Evolutionary conservation across 2,113 vertebrate species (phyloP).

Genomic region (Hippocampus abdominalis): DNA sequence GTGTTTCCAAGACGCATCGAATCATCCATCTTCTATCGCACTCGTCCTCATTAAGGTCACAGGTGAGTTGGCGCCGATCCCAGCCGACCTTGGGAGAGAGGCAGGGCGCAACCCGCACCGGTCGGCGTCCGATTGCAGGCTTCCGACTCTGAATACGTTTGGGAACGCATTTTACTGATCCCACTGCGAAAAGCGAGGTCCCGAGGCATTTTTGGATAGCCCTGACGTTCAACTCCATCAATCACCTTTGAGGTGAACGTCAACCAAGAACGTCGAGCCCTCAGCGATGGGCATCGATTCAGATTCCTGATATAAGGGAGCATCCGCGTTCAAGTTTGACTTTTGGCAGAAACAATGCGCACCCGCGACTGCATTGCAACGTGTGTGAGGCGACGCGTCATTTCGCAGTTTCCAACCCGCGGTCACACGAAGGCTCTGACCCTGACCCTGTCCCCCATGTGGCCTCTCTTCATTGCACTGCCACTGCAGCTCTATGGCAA

Average conservation of each 20-base stretch:
- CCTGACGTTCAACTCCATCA: neutral
- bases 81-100: neutral
- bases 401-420: neutral
- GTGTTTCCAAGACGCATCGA: neutral
- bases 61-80: neutral
- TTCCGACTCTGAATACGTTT: neutral
- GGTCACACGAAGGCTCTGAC: conserved; percentile 23
- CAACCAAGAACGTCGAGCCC: neutral
- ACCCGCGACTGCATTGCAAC: neutral
- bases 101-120: neutral
- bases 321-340: neutral
- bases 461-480: conserved; percentile 44
- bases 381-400: neutral
- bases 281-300: neutral
- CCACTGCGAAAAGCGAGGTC: neutral
- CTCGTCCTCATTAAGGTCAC: neutral
- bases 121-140: neutral
- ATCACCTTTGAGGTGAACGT: neutral
- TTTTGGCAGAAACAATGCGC: no score
- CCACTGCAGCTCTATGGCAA: conserved; percentile 36
- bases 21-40: neutral
- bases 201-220: neutral
- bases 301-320: neutral
- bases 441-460: conserved; percentile 31
- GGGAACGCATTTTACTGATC: neutral